Base-by-base conservation (phyloP, 2,113 vertebrate species). In the Trogon melanurus region DNA sequence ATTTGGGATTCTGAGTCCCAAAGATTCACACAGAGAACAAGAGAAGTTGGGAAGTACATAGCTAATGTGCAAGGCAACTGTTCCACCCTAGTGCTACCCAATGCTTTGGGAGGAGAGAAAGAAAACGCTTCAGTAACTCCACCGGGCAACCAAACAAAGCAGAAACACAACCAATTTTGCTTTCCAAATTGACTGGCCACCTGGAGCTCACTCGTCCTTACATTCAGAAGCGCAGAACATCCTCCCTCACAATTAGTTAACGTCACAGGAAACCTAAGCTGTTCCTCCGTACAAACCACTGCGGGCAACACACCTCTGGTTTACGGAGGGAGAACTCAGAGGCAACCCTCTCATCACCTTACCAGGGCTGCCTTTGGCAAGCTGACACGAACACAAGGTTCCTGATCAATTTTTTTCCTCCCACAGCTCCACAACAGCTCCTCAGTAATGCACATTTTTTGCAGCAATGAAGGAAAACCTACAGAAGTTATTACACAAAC, bases 401-500 rank as follows among this genome's bases (percentile, higher is more conserved):
- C 14, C 70, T 45, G 5, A 0, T 86, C 44, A 61, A 1, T 11
- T 50, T 88, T 71, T 47, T 38, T 6, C 1, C 61, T 93, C 65
- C 83, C 71, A 34, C 45, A 58, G 34, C n/a, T n/a, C n/a, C 84
- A 91, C 65, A 44, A 71, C 34, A 87, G 64, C 26, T 94, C 50
- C 71, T 53, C n/a, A 57, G 76, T 82, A 95, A 82, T 1, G n/a
- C 2, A 5, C 50, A 11, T 29, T 92, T 92, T 95, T 72, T 86
- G 27, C 30, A 19, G 70, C 6, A 1, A 65, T 10, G 45, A 95
- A 87, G 53, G 65, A 86, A 41, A 89, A 81, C n/a, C 61, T 69
- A 64, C 45, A 19, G 16, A 94, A 94, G 47, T 70, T 79, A 92
- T 44, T 93, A 93, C 78, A 88, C 66, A 54, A 91, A 94, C 92